Evolutionary conservation across 2,113 vertebrate genomes (phyloP).

Genomic region (Otus sunia): DNA sequence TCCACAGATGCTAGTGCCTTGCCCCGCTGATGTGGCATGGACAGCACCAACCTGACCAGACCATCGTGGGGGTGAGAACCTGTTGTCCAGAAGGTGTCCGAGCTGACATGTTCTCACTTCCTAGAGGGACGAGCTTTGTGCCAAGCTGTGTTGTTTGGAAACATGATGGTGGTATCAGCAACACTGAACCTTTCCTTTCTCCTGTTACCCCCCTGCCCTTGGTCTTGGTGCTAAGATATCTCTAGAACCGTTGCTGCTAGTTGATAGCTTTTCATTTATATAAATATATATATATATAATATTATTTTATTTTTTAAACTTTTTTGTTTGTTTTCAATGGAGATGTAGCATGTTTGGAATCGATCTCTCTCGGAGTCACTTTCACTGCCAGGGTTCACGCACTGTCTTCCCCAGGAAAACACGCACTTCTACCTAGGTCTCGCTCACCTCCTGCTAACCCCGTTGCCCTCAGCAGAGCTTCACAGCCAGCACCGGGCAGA

Average conservation of each 20-base stretch:
- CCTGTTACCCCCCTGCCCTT: slow-evolving; percentile 51
- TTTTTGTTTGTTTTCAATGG: slow-evolving; percentile 74
- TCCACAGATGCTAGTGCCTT: slow-evolving; percentile 69
- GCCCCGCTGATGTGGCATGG: slow-evolving; percentile 60
- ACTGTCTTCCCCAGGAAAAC: slow-evolving; percentile 75
- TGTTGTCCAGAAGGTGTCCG: slow-evolving; percentile 2
- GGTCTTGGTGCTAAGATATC: slow-evolving; percentile 84
- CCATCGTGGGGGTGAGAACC: background rate
- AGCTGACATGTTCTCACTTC: slow-evolving; percentile 6
- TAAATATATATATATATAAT: slow-evolving; percentile 76
- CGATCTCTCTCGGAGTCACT: slow-evolving; percentile 65
- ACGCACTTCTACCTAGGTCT: slow-evolving; percentile 62
- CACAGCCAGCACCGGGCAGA: background rate
- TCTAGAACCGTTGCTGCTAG: slow-evolving; percentile 84
- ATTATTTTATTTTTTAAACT: slow-evolving; percentile 81
- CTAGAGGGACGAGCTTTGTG: slow-evolving; percentile 58
- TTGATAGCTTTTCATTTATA: slow-evolving; percentile 81
- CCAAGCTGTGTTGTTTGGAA: slow-evolving; percentile 65
- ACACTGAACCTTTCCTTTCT: slow-evolving; percentile 75
- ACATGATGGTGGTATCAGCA: slow-evolving; percentile 72
- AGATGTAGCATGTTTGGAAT: slow-evolving; percentile 80
- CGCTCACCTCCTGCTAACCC: background rate
- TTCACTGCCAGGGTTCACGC: slow-evolving; percentile 75
- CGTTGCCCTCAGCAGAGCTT: background rate
- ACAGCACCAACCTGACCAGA: slow-evolving; percentile 54